These are phyloP conservation scores for Plebejus argus DNA, from an alignment of 2,888 invertebrate genomes.

Conservation along the genomic window DNA sequence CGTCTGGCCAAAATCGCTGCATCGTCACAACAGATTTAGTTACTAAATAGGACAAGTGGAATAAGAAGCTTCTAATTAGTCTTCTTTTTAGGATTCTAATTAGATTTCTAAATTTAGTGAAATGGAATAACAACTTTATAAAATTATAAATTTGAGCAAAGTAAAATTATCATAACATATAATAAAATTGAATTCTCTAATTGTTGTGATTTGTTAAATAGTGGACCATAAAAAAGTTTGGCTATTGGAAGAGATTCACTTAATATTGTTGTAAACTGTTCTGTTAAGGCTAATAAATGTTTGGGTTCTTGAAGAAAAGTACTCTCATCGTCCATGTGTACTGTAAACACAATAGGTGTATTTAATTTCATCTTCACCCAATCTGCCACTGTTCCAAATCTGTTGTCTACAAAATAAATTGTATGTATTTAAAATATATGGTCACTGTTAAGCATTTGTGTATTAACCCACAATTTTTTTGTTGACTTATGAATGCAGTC, in stretches of 20 bases:
- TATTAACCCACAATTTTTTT: too few relatives aligned
- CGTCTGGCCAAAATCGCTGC: too few relatives aligned
- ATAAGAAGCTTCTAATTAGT: too few relatives aligned
- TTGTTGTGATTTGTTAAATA: constrained; percentile 50
- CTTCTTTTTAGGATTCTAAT: too few relatives aligned
- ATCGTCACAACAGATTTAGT: too few relatives aligned
- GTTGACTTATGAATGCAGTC: too few relatives aligned
- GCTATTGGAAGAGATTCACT: constrained; percentile 56
- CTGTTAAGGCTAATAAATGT: constrained; percentile 1
- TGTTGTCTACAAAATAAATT: constrained; percentile 55
- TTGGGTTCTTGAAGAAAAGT: constrained; percentile 49
- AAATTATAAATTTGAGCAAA: constrained; percentile 8
- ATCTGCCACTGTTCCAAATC: constrained; percentile 65
- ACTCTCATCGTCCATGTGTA: constrained; percentile 54
- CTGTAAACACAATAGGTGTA: constrained; percentile 64
- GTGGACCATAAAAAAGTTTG: constrained; percentile 62
- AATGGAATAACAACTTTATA: too few relatives aligned
- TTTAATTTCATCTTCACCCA: constrained; percentile 70
- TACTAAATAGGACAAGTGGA: too few relatives aligned
- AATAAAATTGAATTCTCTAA: background rate
- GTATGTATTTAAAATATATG: background rate
- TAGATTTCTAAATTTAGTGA: too few relatives aligned
- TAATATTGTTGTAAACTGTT: constrained; percentile 55
- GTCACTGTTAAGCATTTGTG: background rate
- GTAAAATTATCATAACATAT: background rate